phyloP scores from a whole-genome alignment of 2,797 vertebrate genomes.

The Scarus forsteni region DNA sequence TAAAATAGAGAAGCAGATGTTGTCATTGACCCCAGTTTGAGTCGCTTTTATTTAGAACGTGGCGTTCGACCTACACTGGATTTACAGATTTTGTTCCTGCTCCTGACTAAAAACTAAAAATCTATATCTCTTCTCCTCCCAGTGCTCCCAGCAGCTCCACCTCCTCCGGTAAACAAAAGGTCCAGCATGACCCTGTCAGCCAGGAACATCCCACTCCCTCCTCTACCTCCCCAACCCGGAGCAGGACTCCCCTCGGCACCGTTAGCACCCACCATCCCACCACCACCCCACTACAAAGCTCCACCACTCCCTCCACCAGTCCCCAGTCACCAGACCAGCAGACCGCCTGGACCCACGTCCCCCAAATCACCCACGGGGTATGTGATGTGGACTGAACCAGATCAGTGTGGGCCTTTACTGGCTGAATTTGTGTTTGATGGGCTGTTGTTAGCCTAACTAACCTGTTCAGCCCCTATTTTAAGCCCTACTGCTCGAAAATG shows the following conservation, averaged over 20 bases:
- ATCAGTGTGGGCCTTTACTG: neutral
- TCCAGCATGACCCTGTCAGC: slow-evolving; percentile 78
- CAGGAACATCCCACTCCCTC: slow-evolving; percentile 77
- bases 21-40: too few species aligned
- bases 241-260: slow-evolving; percentile 41
- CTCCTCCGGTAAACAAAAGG: slow-evolving; percentile 79
- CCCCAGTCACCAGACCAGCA: slow-evolving; percentile 85
- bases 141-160: slow-evolving; percentile 78
- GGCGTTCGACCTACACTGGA: too few species aligned
- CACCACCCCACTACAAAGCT: slow-evolving; percentile 76
- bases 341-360: slow-evolving; percentile 59
- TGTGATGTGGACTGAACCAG: neutral
- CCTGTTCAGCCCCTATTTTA: neutral
- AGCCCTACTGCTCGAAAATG: too few species aligned
- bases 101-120: neutral
- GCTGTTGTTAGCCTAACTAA: neutral
- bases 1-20: too few species aligned
- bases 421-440: neutral
- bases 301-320: slow-evolving; percentile 60
- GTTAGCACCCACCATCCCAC: slow-evolving; percentile 22
- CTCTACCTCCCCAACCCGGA: slow-evolving; percentile 60
- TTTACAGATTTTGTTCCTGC: too few species aligned
- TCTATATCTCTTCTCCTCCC: slow-evolving; percentile 32
- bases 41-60: too few species aligned
- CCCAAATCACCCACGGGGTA: slow-evolving; percentile 86